Base-by-base conservation (phyloP, 2,888 invertebrate genomes). In the Epiblema foenella region DNA sequence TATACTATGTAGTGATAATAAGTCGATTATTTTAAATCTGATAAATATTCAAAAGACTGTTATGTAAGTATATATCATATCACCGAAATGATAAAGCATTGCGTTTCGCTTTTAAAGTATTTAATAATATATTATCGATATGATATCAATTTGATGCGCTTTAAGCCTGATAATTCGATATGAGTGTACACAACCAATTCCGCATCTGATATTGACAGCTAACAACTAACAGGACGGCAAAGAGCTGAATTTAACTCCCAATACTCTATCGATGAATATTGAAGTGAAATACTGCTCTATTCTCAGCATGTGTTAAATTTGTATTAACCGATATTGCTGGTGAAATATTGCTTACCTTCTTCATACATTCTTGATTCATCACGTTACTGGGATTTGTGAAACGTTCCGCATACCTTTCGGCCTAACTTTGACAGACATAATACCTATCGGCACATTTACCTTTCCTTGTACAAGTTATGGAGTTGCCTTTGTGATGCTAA, bases 251-350 rank as follows among this genome's bases (percentile, higher is more conserved):
- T 57, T 37, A 24, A 58, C 57, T 33, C n/a, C 49, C 66, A 66
- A 66, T 58, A 58, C 29, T 42, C 65, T 66, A 57, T 49, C 33
- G 18, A 57, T 58, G 49, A 62, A 62, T 58, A 67, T 49, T 66
- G 46, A 58, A 67, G 51, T 37, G 51, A 12, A 46, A 58, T 17
- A 42, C 42, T n/a, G n/a, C 42, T 39, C 51, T 37, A 18, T 49
- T 51, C 17, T n/a, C 58, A 51, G n/a, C 10, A 11, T 37, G 58
- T 58, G 39, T 39, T 54, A 54, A 58, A 39, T 24, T 20, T 59
- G 42, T 59, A 12, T 33, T 56, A n/a, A 33, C 56, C 33, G 37
- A 18, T 18, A 37, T n/a, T 18, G 37, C 58, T 39, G 8, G 57
- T 37, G 33, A 42, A 39, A 65, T 54, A 17, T 24, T 54, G 39